Conservation (phyloP, 2,888 invertebrate genomes). For the Aplocera efformata region DNA sequence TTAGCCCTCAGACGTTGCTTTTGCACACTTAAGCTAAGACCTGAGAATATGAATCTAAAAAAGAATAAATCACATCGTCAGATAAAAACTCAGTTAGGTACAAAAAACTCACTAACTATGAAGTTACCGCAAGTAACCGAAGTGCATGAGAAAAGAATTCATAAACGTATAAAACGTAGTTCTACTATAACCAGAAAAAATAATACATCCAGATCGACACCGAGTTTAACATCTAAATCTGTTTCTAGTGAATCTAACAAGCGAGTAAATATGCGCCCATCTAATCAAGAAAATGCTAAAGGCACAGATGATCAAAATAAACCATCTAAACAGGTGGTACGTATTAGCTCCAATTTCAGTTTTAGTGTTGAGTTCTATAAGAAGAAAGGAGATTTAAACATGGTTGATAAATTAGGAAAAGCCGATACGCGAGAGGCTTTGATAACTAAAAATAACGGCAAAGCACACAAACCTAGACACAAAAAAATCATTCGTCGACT, state of each 20-base stretch:
- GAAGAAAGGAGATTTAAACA: constrained; percentile 10
- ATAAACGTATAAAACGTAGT: constrained; percentile 8
- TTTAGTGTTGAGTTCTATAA: constrained; percentile 38
- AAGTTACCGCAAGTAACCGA: constrained; percentile 1
- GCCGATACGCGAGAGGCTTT: not conserved
- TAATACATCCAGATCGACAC: constrained; percentile 10
- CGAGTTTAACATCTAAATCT: constrained; percentile 10
- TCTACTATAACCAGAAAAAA: constrained; percentile 6
- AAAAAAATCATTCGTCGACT: constrained; percentile 4
- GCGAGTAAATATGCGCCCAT: constrained; percentile 1
- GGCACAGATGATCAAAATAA: constrained; percentile 3
- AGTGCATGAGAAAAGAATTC: constrained; percentile 23
- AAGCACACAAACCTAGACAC: not conserved
- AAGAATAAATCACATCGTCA: constrained; percentile 11
- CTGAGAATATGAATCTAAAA: constrained; percentile 24
- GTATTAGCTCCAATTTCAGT: constrained; percentile 35
- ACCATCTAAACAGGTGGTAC: constrained; percentile 24
- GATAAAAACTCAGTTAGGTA: not conserved
- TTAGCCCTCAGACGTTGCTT: constrained; percentile 34
- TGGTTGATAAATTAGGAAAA: not conserved
- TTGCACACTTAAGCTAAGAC: constrained; percentile 36
- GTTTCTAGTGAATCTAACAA: constrained; percentile 7
- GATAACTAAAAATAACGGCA: constrained; percentile 4
- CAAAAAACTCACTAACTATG: constrained; percentile 17
- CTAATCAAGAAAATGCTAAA: constrained; percentile 1